Conservation (phyloP, 2,113 vertebrate species). For the Trichomycterus rosablanca region DNA sequence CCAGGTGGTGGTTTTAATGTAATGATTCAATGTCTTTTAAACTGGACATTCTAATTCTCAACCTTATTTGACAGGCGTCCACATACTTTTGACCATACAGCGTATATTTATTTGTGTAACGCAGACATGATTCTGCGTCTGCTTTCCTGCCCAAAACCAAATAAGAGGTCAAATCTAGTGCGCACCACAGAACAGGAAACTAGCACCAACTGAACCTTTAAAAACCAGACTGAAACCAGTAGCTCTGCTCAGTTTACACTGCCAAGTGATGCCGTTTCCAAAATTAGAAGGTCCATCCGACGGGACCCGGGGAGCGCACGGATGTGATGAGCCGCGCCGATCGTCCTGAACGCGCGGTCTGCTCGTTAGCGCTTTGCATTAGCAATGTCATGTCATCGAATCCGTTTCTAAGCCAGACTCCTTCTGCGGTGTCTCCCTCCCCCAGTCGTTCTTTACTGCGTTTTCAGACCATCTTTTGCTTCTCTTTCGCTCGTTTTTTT, state of each 20-base stretch:
- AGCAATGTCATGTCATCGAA: constrained; percentile 38
- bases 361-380: neutral
- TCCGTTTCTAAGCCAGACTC: too few species aligned
- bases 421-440: neutral
- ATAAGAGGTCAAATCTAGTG: neutral
- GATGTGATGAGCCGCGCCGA: constrained; percentile 1
- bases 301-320: neutral
- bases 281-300: constrained; percentile 13
- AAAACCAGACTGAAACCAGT: neutral
- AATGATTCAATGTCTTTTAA: too few species aligned
- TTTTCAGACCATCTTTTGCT: constrained; percentile 20
- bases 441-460: neutral
- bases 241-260: constrained; percentile 6
- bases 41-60: too few species aligned
- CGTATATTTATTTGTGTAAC: too few species aligned
- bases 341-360: neutral
- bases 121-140: too few species aligned
- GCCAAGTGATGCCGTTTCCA: neutral
- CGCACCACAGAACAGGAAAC: constrained; percentile 1
- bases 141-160: neutral
- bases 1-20: too few species aligned
- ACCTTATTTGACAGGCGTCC: too few species aligned
- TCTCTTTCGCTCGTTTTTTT: constrained; percentile 27
- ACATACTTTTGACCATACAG: too few species aligned
- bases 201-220: neutral